Evolutionary conservation across 2,797 vertebrate species (phyloP), one percentile per base, ranked within the genome.

Genomic region (Tiaroga cobitis): DNA sequence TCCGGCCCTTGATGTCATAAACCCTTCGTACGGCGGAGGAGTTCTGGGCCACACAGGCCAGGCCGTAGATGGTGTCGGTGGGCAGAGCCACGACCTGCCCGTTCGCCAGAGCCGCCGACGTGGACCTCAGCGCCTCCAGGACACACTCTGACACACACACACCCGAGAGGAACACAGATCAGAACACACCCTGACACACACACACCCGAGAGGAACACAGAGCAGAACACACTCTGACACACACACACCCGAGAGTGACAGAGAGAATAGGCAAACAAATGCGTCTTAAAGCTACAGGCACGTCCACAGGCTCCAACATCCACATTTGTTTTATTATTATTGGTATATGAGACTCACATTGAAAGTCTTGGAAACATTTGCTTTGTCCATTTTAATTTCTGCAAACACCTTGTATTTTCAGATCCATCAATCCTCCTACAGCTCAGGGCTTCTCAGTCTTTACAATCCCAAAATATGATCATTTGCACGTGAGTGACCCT

Each of bases 41-140:
- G 91, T 95, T 96, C 90, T 97, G 96, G 2, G 97, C 98, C 87
- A 97, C 91, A 90, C 97, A 98, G 0, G 98, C 97, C 91, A 99
- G 93, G 37, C 98, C 97, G 1, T 99, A 99, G 89, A 99, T 94
- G n/a, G 97, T 99, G 92, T 99, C 98, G 0, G 97, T 99, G 32
- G 98, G 98, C 59, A 99, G 94, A 0, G 95, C 98, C n/a, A 99
- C 96, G 39, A 99, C 93, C 26, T 95, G 93, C 2, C 97, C 96
- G 1, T 94, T 94, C 91, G 93, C 95, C 90, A 99, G 92, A 26
- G 95, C 95, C 1, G 90, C 90, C 70, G 89, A 93, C 0, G 97
- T 95, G 19, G 92, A 93, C 3, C 88, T 89, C 91, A 98, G 92
- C 76, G 94, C 92, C 34, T 96, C 95, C 21, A 49, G 86, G 81